Percentiles rank a stretch among this genome's conserved stretches.
These are phyloP conservation scores for Scolanthus callimorphus DNA, from an alignment of 92 coral and sea anemone genomes.

Conservation along the genomic window DNA sequence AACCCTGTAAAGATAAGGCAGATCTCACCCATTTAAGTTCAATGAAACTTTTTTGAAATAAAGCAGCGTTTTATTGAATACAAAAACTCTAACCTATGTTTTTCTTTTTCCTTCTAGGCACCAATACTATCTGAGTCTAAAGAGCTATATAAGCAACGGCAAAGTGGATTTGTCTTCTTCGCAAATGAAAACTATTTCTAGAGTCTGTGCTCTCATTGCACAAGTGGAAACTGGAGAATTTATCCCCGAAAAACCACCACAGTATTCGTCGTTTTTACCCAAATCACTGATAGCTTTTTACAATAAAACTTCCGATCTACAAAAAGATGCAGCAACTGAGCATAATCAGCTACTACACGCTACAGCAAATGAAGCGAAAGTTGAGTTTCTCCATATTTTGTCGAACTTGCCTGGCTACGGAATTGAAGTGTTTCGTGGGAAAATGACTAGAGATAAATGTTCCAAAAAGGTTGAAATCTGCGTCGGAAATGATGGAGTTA, in stretches of 20 bases:
- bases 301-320: constrained; percentile 83
- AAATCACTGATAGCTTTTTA: constrained; percentile 61
- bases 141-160: constrained; percentile 71
- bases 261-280: constrained; percentile 77
- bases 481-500: constrained; percentile 87
- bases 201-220: constrained; percentile 83
- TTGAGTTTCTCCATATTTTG: constrained; percentile 74
- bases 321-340: constrained; percentile 86
- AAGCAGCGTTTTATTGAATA: too few relatives aligned
- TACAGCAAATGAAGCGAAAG: constrained; percentile 65
- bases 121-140: constrained; percentile 86
- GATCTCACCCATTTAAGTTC: constrained; percentile 6
- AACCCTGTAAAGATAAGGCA: constrained; percentile 5
- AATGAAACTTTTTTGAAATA: too few relatives aligned
- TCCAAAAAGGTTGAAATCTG: constrained; percentile 81
- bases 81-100: not conserved
- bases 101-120: constrained; percentile 55
- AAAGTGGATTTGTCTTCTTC: constrained; percentile 80
- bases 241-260: constrained; percentile 75
- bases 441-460: constrained; percentile 65
- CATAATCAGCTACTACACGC: constrained; percentile 73
- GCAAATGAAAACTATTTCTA: constrained; percentile 84
- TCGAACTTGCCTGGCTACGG: constrained; percentile 90
- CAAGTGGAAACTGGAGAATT: constrained; percentile 90
- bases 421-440: constrained; percentile 84